Percentiles rank a stretch among this genome's conserved stretches.
These are phyloP conservation scores for Aselliscus stoliczkanus DNA, from an alignment of 2,797 vertebrate species.

Conservation along the genomic window DNA sequence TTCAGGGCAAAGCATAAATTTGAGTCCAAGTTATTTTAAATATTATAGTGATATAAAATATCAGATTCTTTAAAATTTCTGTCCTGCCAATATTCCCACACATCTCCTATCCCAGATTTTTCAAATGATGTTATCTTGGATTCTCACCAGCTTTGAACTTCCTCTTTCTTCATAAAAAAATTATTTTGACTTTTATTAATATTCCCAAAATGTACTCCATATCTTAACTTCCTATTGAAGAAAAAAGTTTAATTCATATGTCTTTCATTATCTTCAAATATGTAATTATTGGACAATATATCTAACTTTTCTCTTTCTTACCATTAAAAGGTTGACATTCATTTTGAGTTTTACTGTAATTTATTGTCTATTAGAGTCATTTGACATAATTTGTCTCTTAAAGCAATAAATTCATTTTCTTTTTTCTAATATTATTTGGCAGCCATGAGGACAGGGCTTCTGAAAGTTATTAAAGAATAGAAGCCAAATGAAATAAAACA, in stretches of 20 bases:
- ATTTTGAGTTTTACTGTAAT: not conserved
- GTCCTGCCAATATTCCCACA: not conserved
- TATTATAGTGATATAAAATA: not conserved
- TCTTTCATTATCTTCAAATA: conserved; percentile 51
- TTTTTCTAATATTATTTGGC: not conserved
- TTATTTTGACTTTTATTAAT: conserved; percentile 47
- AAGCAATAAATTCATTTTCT: not conserved
- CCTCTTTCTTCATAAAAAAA: conserved; percentile 28
- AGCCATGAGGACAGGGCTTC: not conserved
- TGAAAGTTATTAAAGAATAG: not conserved
- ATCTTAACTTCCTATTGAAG: conserved; percentile 46
- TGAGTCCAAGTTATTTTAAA: not conserved
- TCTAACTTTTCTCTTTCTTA: not conserved
- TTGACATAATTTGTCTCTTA: not conserved
- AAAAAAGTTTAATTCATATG: conserved; percentile 51
- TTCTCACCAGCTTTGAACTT: not conserved
- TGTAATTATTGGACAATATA: conserved; percentile 48
- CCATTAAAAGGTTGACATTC: not conserved
- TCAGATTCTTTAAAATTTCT: not conserved
- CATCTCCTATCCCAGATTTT: not conserved
- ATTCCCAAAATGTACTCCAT: conserved; percentile 28
- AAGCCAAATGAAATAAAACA: conserved; percentile 16
- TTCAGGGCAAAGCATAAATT: not conserved
- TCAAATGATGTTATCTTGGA: not conserved
- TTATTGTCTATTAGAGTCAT: not conserved